Evolutionary conservation across 1,140 invertebrate species (phyloP).

Genomic region (Drosophila kurseongensis): DNA sequence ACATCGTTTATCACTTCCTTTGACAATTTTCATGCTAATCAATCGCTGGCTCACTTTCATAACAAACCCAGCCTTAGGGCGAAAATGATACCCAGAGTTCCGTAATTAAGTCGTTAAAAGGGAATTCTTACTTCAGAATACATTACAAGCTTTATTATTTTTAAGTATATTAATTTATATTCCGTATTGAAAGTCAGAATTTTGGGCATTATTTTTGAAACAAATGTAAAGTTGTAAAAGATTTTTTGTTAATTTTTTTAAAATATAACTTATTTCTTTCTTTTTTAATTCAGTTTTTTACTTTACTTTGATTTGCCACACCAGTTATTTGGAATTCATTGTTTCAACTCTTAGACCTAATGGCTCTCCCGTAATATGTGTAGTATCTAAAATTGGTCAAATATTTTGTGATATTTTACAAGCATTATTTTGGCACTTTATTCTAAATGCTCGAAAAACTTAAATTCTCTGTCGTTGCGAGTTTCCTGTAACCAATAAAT

Average conservation of each 20-base stretch:
- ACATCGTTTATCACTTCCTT: slow-evolving; percentile 77
- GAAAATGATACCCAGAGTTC: not conserved
- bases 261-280: no score
- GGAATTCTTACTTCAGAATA: not conserved
- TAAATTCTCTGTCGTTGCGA: not conserved
- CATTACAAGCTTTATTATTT: not conserved
- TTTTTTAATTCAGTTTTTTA: no score
- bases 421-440: not conserved
- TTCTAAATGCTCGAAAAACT: not conserved
- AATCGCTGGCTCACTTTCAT: slow-evolving; percentile 30
- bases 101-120: slow-evolving; percentile 34
- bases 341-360: no score
- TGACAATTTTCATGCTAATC: slow-evolving; percentile 82
- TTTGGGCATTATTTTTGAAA: not conserved
- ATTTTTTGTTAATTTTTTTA: no score
- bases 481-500: slow-evolving; percentile 14
- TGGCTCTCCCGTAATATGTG: no score
- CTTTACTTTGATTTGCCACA: no score
- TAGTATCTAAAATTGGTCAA: no score
- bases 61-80: slow-evolving; percentile 12
- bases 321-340: no score
- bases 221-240: no score
- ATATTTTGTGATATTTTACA: not conserved
- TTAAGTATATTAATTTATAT: not conserved
- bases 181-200: not conserved